Evolutionary conservation across 2,797 vertebrate species (phyloP).

Genomic region (Sternarchorhynchus goeldii): DNA sequence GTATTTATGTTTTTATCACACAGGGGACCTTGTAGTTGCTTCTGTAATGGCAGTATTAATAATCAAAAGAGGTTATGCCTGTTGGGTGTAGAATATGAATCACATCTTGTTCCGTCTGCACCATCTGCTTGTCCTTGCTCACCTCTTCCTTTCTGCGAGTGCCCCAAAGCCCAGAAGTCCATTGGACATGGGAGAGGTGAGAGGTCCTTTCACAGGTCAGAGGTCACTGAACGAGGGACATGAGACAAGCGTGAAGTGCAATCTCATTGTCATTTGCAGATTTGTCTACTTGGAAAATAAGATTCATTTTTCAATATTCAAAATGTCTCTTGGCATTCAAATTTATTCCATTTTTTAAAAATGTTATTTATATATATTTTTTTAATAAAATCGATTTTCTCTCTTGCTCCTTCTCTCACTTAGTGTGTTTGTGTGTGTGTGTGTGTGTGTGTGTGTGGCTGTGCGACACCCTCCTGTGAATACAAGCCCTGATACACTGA

Average conservation of each 20-base stretch:
- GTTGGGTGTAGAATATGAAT: conserved; percentile 26
- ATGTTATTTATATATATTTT: no score
- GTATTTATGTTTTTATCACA: not conserved
- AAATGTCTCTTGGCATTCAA: conserved; percentile 16
- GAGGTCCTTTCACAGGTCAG: conserved; percentile 22
- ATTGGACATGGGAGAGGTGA: not conserved
- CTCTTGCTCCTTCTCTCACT: no score
- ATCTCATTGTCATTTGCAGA: conserved; percentile 15
- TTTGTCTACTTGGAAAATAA: conserved; percentile 20
- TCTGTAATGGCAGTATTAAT: conserved; percentile 22
- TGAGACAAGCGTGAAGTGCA: not conserved
- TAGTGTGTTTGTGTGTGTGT: no score
- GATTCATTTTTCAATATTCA: conserved; percentile 20
- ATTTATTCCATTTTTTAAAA: conserved; percentile 20
- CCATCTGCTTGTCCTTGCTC: conserved; percentile 37
- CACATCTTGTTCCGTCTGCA: conserved; percentile 22
- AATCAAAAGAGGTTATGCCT: conserved; percentile 31
- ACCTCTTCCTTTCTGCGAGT: conserved; percentile 10
- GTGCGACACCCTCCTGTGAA: conserved; percentile 29
- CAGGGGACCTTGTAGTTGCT: not conserved
- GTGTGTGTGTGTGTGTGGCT: conserved; percentile 7
- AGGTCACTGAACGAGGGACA: conserved; percentile 1
- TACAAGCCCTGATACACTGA: conserved; percentile 29
- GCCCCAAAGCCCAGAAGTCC: not conserved
- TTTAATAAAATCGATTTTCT: no score